A percentile compares a stretch with the other conserved stretches of the same genome.
These are phyloP conservation scores for Drosophila nr. perissopoda DNA, from an alignment of 2,888 invertebrate genomes.

Conservation along the genomic window DNA sequence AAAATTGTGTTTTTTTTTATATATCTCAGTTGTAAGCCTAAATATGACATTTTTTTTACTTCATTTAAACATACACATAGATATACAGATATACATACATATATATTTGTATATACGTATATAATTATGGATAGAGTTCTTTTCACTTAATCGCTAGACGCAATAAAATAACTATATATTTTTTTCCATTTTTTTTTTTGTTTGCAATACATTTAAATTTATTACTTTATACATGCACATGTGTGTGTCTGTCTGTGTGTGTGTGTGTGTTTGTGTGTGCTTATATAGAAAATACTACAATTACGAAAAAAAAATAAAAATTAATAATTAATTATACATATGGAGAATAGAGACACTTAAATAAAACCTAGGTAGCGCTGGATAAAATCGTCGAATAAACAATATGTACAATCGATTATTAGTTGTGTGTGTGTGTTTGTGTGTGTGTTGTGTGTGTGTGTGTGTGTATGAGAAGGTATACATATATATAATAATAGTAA, in stretches of 20 bases:
- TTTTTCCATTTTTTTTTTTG: conserved; percentile 34
- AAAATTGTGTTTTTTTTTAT: conserved; percentile 66
- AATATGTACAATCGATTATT: conserved; percentile 62
- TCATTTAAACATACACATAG: conserved; percentile 51
- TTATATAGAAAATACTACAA: conserved; percentile 27
- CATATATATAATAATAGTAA: conserved; percentile 24
- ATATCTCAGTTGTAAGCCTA: conserved; percentile 74
- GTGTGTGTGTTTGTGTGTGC: conserved; percentile 25
- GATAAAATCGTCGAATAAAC: conserved; percentile 70
- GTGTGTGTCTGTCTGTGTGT: conserved; percentile 11
- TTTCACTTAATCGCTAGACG: conserved; percentile 42
- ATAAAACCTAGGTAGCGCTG: conserved; percentile 62
- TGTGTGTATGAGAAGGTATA: conserved; percentile 16
- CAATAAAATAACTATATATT: conserved; percentile 57
- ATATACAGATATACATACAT: conserved; percentile 17
- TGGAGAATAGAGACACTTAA: conserved; percentile 43
- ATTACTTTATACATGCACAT: conserved; percentile 46
- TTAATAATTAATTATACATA: conserved; percentile 28
- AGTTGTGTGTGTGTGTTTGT: conserved; percentile 20
- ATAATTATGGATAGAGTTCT: conserved; percentile 49
- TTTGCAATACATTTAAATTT: conserved; percentile 27
- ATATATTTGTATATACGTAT: conserved; percentile 18
- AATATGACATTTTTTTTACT: conserved; percentile 66
- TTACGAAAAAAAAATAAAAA: conserved; percentile 36
- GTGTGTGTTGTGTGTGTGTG: background rate